Evolutionary conservation across 2,888 invertebrate genomes (phyloP), one percentile per base, ranked within the genome.

Genomic region (Pogonocherus hispidulus): DNA sequence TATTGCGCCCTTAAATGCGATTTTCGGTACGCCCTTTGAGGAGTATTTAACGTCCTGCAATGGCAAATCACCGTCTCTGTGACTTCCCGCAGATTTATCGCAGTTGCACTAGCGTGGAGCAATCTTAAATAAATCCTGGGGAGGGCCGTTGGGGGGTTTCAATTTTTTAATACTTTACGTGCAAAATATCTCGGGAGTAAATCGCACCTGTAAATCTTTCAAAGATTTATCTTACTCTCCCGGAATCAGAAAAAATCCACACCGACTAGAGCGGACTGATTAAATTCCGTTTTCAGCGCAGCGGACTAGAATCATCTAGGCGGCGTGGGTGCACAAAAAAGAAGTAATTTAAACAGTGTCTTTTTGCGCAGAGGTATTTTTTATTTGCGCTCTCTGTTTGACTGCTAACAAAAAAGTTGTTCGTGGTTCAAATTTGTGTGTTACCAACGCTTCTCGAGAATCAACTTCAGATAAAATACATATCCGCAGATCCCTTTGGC

Each of bases 91-190:
- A 44, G 18, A 59, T 59, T 59, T 59, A 59, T 59, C 47, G 47
- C 27, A 18, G 47, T 47, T 59, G 35, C 59, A 59, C 32, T 32
- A 23, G 35, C 59, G 19, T 47, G 47, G 27, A 59, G 32, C 59
- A 59, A 35, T 51, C 41, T 41, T 57, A 22, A 63, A 63, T 69
- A 70, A 75, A 75, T 73, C 70, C 69, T 56, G 59, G 23, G 55
- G 64, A 67, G 76, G 76, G 76, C 75, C 77, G 77, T 74, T 75
- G 72, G 72, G 72, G 73, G 62, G 77, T 77, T 78, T 77, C 76
- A 76, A 78, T 77, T 79, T 79, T 79, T 78, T 77, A 78, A 78
- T 76, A 71, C 75, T 72, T 72, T 72, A 72, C 74, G 72, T 73
- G 72, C 71, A 44, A 63, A 63, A 52, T 66, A 63, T 67, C 63